These are phyloP conservation scores for Achatina immaculata DNA, from an alignment of 1,140 invertebrate species.

Conservation along the genomic window DNA sequence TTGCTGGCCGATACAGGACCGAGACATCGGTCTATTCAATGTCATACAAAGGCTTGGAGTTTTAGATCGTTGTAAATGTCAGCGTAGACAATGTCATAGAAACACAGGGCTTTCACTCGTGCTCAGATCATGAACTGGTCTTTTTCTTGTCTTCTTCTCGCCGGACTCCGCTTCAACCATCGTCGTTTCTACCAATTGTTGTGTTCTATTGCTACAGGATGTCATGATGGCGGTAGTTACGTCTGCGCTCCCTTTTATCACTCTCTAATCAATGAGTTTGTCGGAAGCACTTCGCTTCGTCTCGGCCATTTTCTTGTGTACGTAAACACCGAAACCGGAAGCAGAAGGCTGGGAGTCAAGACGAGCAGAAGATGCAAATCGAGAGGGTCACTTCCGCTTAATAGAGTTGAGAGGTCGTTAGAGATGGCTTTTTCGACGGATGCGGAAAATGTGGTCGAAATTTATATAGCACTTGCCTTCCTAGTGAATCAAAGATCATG, in stretches of 20 bases:
- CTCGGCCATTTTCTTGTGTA: conserved; percentile 15
- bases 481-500: background rate
- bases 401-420: background rate
- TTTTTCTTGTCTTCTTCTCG: background rate
- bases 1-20: background rate
- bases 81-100: background rate
- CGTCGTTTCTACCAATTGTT: background rate
- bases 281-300: background rate
- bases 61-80: background rate
- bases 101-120: background rate
- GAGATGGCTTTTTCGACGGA: background rate
- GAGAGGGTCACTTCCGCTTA: conserved; percentile 17
- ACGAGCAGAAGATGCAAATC: conserved; percentile 24
- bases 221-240: background rate
- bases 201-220: background rate
- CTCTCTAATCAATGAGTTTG: conserved; percentile 15
- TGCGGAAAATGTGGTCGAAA: background rate
- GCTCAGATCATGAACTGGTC: background rate
- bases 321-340: conserved; percentile 20
- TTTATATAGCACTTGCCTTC: background rate
- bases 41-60: background rate
- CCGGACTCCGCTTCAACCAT: background rate
- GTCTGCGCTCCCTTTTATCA: background rate
- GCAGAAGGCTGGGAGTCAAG: background rate
- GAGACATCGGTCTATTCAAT: background rate